These are phyloP conservation scores for Nothoprocta pentlandii DNA, from an alignment of 2,113 vertebrate species.

Conservation along the genomic window DNA sequence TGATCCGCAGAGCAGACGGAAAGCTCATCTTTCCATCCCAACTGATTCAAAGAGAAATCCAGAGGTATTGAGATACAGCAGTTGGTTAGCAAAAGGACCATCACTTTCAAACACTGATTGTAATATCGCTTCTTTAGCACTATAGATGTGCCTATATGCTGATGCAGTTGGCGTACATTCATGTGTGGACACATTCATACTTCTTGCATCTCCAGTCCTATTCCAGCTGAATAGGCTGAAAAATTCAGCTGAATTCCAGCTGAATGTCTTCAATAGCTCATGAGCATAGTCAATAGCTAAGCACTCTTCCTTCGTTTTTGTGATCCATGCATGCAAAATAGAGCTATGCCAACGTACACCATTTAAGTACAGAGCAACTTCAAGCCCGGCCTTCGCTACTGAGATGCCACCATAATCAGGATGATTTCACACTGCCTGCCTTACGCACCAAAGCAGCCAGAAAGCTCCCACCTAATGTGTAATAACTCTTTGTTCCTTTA, in stretches of 20 bases:
- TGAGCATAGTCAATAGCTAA: not conserved
- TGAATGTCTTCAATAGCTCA: not conserved
- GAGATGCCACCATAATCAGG: not conserved
- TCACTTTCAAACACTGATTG: not conserved
- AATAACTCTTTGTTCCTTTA: not conserved
- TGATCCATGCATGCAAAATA: not conserved
- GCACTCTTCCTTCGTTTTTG: not conserved
- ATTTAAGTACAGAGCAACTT: not conserved
- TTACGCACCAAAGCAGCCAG: not conserved
- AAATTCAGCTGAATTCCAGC: not conserved
- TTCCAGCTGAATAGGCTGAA: not conserved
- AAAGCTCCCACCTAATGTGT: not conserved
- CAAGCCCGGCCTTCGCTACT: not conserved
- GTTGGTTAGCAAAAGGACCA: not conserved
- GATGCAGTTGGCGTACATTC: accelerated
- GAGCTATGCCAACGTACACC: not conserved
- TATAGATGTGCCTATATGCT: not conserved
- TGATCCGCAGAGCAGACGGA: not conserved
- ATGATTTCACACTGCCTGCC: not conserved
- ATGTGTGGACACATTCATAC: not conserved
- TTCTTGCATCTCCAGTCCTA: not conserved
- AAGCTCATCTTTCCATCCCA: not conserved
- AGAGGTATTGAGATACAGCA: not conserved
- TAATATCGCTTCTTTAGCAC: not conserved
- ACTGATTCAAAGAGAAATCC: not conserved